phyloP scores from a whole-genome alignment of 2,113 vertebrate species.

The Neogobius melanostomus region DNA sequence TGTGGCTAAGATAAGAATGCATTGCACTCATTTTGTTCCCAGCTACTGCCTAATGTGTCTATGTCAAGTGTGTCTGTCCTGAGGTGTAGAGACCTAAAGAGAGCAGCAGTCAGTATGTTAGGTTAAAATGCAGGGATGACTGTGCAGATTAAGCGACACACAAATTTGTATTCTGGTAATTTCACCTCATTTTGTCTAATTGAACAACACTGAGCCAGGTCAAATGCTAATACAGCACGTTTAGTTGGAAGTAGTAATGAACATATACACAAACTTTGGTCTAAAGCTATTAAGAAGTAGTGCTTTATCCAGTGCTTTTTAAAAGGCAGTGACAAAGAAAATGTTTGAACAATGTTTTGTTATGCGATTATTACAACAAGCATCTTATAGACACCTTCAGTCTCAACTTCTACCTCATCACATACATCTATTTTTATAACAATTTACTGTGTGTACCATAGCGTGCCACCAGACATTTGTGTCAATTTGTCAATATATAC shows the following conservation, averaged over 20 bases:
- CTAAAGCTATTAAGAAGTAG: too few relatives aligned
- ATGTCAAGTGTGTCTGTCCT: constrained; percentile 2
- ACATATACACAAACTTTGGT: too few relatives aligned
- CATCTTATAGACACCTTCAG: too few relatives aligned
- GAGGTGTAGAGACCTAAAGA: constrained; percentile 11
- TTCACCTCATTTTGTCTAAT: constrained; percentile 20
- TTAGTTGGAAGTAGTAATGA: constrained; percentile 20
- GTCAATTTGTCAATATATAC: too few relatives aligned
- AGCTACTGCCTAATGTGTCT: constrained; percentile 31
- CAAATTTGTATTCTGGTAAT: constrained; percentile 48
- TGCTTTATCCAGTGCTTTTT: too few relatives aligned
- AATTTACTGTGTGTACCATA: too few relatives aligned
- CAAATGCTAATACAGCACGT: constrained; percentile 28
- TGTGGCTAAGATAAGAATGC: constrained; percentile 57
- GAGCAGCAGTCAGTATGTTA: constrained; percentile 33
- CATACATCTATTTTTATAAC: too few relatives aligned
- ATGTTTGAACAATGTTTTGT: too few relatives aligned
- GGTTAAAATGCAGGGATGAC: constrained; percentile 48
- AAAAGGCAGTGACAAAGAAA: too few relatives aligned
- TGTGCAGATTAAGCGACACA: constrained; percentile 46
- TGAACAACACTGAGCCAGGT: constrained; percentile 25
- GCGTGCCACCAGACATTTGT: too few relatives aligned
- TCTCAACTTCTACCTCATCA: too few relatives aligned
- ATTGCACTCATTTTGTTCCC: constrained; percentile 42
- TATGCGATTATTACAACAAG: too few relatives aligned